These are phyloP conservation scores for Platypus cylindrus DNA, from an alignment of 2,888 invertebrate species.

Conservation along the genomic window DNA sequence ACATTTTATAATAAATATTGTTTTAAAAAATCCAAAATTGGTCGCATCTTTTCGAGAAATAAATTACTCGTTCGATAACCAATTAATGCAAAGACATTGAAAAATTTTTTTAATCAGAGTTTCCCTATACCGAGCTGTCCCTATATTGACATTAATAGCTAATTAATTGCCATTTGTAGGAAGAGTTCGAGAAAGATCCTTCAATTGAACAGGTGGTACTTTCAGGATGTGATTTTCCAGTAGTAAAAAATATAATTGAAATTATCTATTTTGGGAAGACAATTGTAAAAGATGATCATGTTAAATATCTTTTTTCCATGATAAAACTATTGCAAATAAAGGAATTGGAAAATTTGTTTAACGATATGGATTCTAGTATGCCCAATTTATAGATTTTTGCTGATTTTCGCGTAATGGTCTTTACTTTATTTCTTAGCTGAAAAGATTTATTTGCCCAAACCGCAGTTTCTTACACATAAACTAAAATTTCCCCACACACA, in stretches of 20 bases:
- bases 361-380: constrained; percentile 3
- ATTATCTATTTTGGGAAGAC: constrained; percentile 70
- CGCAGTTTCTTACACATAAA: constrained; percentile 31
- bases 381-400: no score
- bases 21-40: no score
- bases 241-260: constrained; percentile 58
- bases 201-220: constrained; percentile 46
- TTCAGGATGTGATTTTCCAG: constrained; percentile 56
- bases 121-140: no score
- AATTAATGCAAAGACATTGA: no score
- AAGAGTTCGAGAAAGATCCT: constrained; percentile 44
- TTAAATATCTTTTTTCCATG: constrained; percentile 55
- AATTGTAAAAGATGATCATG: constrained; percentile 51
- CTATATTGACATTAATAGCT: no score
- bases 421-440: constrained; percentile 19
- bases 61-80: no score
- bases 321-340: constrained; percentile 58
- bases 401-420: background rate
- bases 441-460: constrained; percentile 28
- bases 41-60: no score
- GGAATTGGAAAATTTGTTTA: constrained; percentile 41
- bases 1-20: no score
- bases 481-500: constrained; percentile 34
- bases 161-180: constrained; percentile 37
- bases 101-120: no score